Percentiles rank a stretch among this genome's conserved stretches.
phyloP scores from a whole-genome alignment of 2,113 vertebrate species.

The Chauna torquata region DNA sequence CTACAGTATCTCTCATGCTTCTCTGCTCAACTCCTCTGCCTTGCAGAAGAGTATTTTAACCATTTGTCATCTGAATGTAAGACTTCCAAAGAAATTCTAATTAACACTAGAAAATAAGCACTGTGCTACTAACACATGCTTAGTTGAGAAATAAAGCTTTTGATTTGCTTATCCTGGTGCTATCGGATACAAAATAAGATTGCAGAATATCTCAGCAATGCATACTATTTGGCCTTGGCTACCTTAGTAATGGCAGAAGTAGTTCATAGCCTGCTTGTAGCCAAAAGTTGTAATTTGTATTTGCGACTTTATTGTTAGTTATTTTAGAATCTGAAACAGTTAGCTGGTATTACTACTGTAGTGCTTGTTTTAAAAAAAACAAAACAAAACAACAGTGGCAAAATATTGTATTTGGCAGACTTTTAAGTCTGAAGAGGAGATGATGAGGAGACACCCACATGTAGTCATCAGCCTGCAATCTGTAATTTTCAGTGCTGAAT shows the following conservation, averaged over 20 bases:
- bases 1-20: not conserved
- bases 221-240: not conserved
- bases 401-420: not conserved
- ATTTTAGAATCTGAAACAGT: not conserved
- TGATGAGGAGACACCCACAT: not conserved
- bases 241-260: not conserved
- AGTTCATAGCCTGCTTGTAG: not conserved
- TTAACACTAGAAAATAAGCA: not conserved
- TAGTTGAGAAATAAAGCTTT: not conserved
- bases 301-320: not conserved
- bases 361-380: not conserved
- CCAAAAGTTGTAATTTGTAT: not conserved
- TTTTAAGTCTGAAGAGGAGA: not conserved
- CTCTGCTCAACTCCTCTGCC: not conserved
- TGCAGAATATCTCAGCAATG: not conserved
- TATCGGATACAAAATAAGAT: not conserved
- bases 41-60: not conserved
- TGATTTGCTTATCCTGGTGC: not conserved
- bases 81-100: not conserved
- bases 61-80: not conserved
- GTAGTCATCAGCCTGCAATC: not conserved
- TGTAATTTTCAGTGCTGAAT: not conserved
- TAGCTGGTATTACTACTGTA: not conserved
- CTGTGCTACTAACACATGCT: not conserved
- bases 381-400: not conserved